phyloP scores from a whole-genome alignment of 2,888 invertebrate species.

The Ophonus ardosiacus region DNA sequence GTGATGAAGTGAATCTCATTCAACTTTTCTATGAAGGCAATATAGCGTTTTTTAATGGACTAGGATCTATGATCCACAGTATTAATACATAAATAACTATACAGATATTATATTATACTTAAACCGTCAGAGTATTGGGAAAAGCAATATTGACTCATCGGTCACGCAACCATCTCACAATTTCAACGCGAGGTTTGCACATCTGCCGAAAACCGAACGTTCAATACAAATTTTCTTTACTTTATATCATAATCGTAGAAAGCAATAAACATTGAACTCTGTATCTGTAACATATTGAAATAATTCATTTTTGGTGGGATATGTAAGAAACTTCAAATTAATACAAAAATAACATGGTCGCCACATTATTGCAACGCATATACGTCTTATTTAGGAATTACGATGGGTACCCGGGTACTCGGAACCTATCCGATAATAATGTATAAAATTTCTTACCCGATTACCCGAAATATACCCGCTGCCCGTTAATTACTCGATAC shows the following conservation, averaged over 20 bases:
- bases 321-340: too few species aligned
- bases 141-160: slow-evolving; percentile 49
- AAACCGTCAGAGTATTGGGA: slow-evolving; percentile 30
- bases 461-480: too few species aligned
- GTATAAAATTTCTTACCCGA: too few species aligned
- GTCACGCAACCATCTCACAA: slow-evolving; percentile 34
- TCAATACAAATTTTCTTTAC: neutral
- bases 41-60: slow-evolving; percentile 26
- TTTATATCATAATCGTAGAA: neutral
- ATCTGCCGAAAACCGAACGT: neutral
- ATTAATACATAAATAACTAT: slow-evolving; percentile 55
- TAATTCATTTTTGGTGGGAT: too few species aligned
- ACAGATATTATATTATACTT: slow-evolving; percentile 41
- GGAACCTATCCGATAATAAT: too few species aligned
- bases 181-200: neutral
- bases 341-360: too few species aligned
- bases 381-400: too few species aligned
- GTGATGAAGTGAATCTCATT: slow-evolving; percentile 39
- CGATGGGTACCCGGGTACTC: too few species aligned
- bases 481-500: too few species aligned
- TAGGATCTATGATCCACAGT: slow-evolving; percentile 30
- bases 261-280: too few species aligned
- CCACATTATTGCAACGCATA: too few species aligned
- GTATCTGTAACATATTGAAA: too few species aligned
- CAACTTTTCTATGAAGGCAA: slow-evolving; percentile 41